Conservation (phyloP, 2,888 invertebrate genomes). For the Physocephala rufipes region DNA sequence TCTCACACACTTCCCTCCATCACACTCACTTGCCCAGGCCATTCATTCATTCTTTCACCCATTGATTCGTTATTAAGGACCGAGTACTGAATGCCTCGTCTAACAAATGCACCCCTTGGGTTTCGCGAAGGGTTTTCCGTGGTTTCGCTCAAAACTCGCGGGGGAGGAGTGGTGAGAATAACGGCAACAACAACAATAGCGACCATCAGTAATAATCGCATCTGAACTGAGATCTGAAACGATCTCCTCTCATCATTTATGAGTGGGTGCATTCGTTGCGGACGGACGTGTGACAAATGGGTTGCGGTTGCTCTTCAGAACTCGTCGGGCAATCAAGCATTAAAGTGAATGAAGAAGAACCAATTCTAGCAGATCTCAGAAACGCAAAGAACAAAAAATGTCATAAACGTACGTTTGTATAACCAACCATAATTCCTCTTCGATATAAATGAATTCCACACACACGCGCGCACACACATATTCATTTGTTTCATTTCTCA, state of each 20-base stretch:
- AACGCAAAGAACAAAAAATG: not conserved
- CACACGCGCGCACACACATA: slow-evolving; percentile 17
- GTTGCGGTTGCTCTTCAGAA: not conserved
- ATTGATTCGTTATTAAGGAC: slow-evolving; percentile 15
- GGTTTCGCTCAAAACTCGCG: not conserved
- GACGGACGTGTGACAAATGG: slow-evolving; percentile 5
- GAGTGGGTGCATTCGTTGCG: slow-evolving; percentile 13
- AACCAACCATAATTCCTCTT: not conserved
- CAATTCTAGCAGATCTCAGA: not conserved
- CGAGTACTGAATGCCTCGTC: slow-evolving; percentile 4
- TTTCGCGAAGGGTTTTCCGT: not conserved
- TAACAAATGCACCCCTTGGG: slow-evolving; percentile 21
- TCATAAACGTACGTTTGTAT: not conserved
- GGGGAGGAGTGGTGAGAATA: not conserved
- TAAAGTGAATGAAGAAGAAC: not conserved
- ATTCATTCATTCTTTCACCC: not conserved
- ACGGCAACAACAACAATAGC: not conserved
- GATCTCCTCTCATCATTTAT: slow-evolving; percentile 1
- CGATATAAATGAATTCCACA: too few species aligned
- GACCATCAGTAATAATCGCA: too few species aligned
- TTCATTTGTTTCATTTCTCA: not conserved
- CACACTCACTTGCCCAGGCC: not conserved
- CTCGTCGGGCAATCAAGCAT: not conserved
- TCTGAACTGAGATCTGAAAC: too few species aligned
- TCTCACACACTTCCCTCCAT: not conserved